These are phyloP conservation scores for Periphyllus acericola DNA, from an alignment of 2,888 invertebrate genomes.

Conservation along the genomic window DNA sequence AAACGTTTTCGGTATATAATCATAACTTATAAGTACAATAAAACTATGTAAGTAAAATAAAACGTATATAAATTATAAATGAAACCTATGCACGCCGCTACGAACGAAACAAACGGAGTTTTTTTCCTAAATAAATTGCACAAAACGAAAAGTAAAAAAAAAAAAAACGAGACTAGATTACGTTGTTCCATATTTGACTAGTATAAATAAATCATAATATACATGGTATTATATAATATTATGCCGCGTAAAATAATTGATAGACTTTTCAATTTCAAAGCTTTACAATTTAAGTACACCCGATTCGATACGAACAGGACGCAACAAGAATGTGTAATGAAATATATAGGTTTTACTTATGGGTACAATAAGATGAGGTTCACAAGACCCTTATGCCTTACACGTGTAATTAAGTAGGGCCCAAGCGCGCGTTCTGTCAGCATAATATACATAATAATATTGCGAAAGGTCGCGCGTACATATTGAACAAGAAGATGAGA, in stretches of 20 bases:
- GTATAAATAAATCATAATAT: not conserved
- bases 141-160: constrained; percentile 19
- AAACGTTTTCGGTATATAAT: not conserved
- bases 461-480: too few species aligned
- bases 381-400: too few species aligned
- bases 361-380: too few species aligned
- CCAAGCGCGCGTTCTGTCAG: not conserved
- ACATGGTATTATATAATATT: not conserved
- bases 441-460: not conserved
- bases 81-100: not conserved
- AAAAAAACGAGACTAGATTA: constrained; percentile 48
- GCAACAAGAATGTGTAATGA: too few species aligned
- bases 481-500: too few species aligned
- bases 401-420: not conserved
- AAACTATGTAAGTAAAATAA: not conserved
- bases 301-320: too few species aligned
- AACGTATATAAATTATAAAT: not conserved
- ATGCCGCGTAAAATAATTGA: not conserved
- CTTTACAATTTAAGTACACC: too few species aligned
- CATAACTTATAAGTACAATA: not conserved
- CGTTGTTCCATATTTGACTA: constrained; percentile 55
- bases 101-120: not conserved
- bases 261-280: not conserved
- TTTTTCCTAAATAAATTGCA: constrained; percentile 1
- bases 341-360: too few species aligned